Conservation (phyloP, 2,797 vertebrate genomes). For the Arnoldichthys spilopterus region DNA sequence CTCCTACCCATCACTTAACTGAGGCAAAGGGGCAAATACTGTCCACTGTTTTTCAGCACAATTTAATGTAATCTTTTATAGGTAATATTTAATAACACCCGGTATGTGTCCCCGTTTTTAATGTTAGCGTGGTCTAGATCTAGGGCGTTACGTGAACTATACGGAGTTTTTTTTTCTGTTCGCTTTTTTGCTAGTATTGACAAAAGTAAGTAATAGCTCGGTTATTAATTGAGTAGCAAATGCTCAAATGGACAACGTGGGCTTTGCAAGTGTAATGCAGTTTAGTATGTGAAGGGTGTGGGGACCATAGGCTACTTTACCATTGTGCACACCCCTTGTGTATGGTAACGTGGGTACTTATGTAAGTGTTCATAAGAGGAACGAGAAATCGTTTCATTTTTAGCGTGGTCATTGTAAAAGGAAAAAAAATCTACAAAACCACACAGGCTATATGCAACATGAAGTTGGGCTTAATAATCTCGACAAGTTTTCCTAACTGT, state of each 20-base stretch:
- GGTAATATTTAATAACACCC: too few relatives aligned
- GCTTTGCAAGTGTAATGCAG: background rate
- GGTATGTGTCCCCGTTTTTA: too few relatives aligned
- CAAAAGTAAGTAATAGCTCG: background rate
- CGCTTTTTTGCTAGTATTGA: background rate
- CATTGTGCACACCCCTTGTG: constrained; percentile 27
- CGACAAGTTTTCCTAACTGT: background rate
- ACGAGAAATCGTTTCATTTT: constrained; percentile 6
- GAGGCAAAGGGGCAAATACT: background rate
- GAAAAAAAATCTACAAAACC: background rate
- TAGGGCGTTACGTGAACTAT: too few relatives aligned
- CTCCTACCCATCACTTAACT: background rate
- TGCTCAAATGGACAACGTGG: background rate
- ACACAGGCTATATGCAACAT: background rate
- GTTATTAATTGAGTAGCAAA: background rate
- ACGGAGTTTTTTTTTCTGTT: background rate
- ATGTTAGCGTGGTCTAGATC: too few relatives aligned
- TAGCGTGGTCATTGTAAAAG: background rate
- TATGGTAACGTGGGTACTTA: constrained; percentile 17
- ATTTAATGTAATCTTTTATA: background rate
- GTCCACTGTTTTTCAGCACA: background rate
- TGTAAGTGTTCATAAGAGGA: constrained; percentile 21
- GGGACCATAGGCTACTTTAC: constrained; percentile 13
- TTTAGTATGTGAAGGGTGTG: constrained; percentile 7
- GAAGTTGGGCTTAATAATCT: background rate